Evolutionary conservation across 2,888 invertebrate genomes (phyloP).

Genomic region (Meta bourneti): DNA sequence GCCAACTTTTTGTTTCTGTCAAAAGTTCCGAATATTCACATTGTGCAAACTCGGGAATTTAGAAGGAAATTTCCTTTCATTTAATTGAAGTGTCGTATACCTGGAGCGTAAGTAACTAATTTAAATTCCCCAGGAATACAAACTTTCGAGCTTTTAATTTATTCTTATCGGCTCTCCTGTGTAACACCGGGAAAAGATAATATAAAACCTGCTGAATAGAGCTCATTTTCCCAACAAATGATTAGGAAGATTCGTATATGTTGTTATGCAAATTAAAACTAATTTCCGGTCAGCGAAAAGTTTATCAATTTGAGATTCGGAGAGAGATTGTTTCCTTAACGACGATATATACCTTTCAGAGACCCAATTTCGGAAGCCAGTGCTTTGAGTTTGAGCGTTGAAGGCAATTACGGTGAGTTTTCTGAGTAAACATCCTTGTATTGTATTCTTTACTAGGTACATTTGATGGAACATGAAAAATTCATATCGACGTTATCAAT

Average conservation of each 20-base stretch:
- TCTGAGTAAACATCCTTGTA: no score
- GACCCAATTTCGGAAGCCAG: no score
- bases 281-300: constrained; percentile 6
- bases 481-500: no score
- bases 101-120: constrained; percentile 43
- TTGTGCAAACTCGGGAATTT: constrained; percentile 22
- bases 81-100: constrained; percentile 8
- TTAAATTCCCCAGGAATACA: constrained; percentile 30
- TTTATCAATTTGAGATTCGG: constrained; percentile 24
- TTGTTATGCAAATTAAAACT: constrained; percentile 38
- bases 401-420: no score
- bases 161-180: constrained; percentile 25
- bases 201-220: constrained; percentile 16
- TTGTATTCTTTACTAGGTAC: no score
- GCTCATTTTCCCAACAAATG: constrained; percentile 25
- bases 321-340: not conserved
- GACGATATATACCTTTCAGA: not conserved
- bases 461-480: no score
- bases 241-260: not conserved
- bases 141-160: constrained; percentile 37
- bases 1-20: not conserved
- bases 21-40: not conserved
- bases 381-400: no score
- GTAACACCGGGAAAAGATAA: constrained; percentile 20
- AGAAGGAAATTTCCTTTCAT: not conserved